These are phyloP conservation scores for Solea solea DNA, from an alignment of 2,113 vertebrate species.

Conservation along the genomic window DNA sequence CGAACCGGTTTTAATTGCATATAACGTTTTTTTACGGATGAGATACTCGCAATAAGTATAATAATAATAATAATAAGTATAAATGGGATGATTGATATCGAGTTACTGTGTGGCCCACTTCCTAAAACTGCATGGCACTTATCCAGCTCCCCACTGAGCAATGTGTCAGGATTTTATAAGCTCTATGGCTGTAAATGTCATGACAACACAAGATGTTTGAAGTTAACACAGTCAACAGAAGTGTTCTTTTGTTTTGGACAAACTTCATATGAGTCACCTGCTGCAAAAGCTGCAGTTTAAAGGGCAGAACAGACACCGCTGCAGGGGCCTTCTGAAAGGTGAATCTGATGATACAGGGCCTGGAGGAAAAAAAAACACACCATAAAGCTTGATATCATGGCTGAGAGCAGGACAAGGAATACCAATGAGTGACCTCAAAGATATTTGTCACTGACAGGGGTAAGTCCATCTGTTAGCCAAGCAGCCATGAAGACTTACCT, in stretches of 20 bases:
- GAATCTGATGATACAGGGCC: constrained; percentile 31
- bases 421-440: constrained; percentile 66
- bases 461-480: constrained; percentile 53
- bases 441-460: constrained; percentile 58
- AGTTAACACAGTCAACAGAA: neutral
- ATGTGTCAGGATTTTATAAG: too few species aligned
- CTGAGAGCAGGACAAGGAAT: constrained; percentile 57
- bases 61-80: too few species aligned
- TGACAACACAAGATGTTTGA: neutral
- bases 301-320: constrained; percentile 39
- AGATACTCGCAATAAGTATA: too few species aligned
- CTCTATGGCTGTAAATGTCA: neutral
- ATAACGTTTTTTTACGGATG: too few species aligned
- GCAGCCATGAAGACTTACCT: constrained; percentile 38
- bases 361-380: constrained; percentile 27
- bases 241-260: neutral
- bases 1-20: too few species aligned
- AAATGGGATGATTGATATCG: neutral
- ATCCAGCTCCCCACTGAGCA: neutral
- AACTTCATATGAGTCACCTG: constrained; percentile 6
- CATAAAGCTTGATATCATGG: constrained; percentile 40
- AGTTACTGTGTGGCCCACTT: neutral
- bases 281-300: constrained; percentile 28
- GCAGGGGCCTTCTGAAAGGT: constrained; percentile 30
- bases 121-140: neutral